These are phyloP conservation scores for Euclidia mi DNA, from an alignment of 2,888 invertebrate genomes.

Conservation along the genomic window DNA sequence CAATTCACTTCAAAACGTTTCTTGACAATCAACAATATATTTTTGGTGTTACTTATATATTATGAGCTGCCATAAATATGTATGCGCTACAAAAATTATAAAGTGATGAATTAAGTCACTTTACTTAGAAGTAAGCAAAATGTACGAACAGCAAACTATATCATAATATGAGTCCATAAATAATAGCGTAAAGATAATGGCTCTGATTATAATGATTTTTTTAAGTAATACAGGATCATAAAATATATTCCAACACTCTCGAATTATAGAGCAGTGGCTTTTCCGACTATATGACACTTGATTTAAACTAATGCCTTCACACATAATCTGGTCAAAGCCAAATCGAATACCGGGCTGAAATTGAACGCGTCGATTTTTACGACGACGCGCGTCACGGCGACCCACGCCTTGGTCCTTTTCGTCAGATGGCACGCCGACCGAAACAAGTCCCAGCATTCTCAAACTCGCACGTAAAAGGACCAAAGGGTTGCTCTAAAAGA, in stretches of 20 bases:
- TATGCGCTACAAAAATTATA: too few relatives aligned
- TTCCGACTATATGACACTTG: background rate
- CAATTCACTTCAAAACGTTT: too few relatives aligned
- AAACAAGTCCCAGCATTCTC: slow-evolving; percentile 37
- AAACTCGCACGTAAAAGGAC: slow-evolving; percentile 34
- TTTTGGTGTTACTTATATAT: too few relatives aligned
- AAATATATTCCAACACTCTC: background rate
- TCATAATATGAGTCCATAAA: too few relatives aligned
- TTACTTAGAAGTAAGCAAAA: too few relatives aligned
- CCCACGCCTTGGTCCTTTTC: slow-evolving; percentile 43
- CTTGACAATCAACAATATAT: too few relatives aligned
- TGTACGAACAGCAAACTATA: too few relatives aligned
- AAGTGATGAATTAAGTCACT: too few relatives aligned
- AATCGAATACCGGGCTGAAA: slow-evolving; percentile 17
- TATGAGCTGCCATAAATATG: too few relatives aligned
- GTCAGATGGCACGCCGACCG: slow-evolving; percentile 41
- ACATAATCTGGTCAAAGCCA: background rate
- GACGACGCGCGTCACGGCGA: too few relatives aligned
- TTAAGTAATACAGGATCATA: background rate
- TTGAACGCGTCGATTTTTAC: slow-evolving; percentile 50
- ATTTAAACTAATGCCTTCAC: background rate
- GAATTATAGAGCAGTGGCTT: background rate
- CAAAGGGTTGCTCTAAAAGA: slow-evolving; percentile 23
- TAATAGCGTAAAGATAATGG: background rate
- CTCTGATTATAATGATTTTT: background rate